Evolutionary conservation across 2,797 vertebrate species (phyloP), one percentile per base, ranked within the genome.

Genomic region (Lutjanus campechanus): DNA sequence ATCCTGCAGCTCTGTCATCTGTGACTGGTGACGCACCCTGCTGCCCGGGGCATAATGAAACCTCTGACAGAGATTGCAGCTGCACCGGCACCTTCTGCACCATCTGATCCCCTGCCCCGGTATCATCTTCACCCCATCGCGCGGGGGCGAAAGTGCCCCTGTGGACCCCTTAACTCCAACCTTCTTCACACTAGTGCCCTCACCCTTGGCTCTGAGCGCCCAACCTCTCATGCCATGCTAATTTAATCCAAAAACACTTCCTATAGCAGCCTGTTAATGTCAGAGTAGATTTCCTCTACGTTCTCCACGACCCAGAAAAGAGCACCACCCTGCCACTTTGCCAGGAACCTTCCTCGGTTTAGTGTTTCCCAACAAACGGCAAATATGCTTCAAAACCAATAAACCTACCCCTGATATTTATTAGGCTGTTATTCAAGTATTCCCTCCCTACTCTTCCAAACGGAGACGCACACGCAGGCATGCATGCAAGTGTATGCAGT

Each of bases 161-260:
- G 12, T 58, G 22, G 55, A 81, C 55, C 76, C 59, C 62, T 76
- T 60, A 83, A 72, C 22, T 62, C 65, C 53, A 67, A 61, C 76
- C 70, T 53, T 58, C 73, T 50, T 70, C 75, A 60, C 85, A 82
- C 86, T 70, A 63, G 79, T 85, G 85, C 85, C 83, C 79, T 79
- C 75, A 80, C 69, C 83, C 76, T 58, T 60, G 72, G 71, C 87
- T 81, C 76, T 53, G 79, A 65, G 73, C 78, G 62, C 84, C 74
- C 83, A 83, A 69, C 84, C 81, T 77, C 91, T 91, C 79, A 88
- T 91, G 85, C 89, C 94, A 93, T 88, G 90, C 91, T 94, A 94
- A 95, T 95, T 95, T 96, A 94, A 96, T 96, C 95, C 95, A 95
- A 95, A 93, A 96, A 95, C 93, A 96, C 95, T 96, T 96, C 95